A percentile compares a stretch with the other conserved stretches of the same genome.
Conservation (phyloP, 2,113 vertebrate species). For the Semicossyphus pulcher region DNA sequence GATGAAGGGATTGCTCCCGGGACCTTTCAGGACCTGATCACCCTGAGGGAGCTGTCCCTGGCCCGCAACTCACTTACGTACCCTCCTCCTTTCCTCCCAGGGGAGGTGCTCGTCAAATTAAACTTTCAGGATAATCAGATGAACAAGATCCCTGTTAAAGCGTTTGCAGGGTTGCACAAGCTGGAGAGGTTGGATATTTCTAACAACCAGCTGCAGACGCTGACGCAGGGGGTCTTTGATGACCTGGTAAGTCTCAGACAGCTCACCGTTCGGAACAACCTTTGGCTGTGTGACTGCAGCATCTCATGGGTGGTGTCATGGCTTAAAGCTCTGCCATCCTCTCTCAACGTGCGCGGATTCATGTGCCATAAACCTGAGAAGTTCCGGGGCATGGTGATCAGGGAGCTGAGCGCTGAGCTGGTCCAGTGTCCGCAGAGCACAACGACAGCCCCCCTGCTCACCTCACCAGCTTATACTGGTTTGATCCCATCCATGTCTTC, state of each 20-base stretch:
- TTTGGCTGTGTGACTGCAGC: constrained; percentile 94
- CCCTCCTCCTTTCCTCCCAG: constrained; percentile 91
- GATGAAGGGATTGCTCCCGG: constrained; percentile 94
- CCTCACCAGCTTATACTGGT: constrained; percentile 56
- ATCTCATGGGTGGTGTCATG: constrained; percentile 97
- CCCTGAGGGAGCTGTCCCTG: constrained; percentile 93
- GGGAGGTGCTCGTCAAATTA: constrained; percentile 89
- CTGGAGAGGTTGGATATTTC: constrained; percentile 95
- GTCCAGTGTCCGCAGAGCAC: constrained; percentile 89
- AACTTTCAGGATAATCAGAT: constrained; percentile 98
- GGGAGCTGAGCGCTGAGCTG: constrained; percentile 93
- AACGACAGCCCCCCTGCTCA: constrained; percentile 72
- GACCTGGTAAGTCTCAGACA: constrained; percentile 90
- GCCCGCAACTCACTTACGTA: constrained; percentile 93
- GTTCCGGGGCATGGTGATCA: constrained; percentile 95
- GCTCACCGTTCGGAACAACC: constrained; percentile 93
- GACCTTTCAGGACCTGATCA: constrained; percentile 92
- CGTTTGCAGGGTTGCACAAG: constrained; percentile 90
- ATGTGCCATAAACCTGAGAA: constrained; percentile 94
- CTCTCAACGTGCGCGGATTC: constrained; percentile 93
- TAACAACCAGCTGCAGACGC: constrained; percentile 91
- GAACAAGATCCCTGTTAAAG: constrained; percentile 89
- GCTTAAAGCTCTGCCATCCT: constrained; percentile 91
- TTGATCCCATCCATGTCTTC: constrained; percentile 40
- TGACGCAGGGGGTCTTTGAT: constrained; percentile 93